Evolutionary conservation across 2,113 vertebrate species (phyloP).

Genomic region (Campylorhamphus procurvoides): DNA sequence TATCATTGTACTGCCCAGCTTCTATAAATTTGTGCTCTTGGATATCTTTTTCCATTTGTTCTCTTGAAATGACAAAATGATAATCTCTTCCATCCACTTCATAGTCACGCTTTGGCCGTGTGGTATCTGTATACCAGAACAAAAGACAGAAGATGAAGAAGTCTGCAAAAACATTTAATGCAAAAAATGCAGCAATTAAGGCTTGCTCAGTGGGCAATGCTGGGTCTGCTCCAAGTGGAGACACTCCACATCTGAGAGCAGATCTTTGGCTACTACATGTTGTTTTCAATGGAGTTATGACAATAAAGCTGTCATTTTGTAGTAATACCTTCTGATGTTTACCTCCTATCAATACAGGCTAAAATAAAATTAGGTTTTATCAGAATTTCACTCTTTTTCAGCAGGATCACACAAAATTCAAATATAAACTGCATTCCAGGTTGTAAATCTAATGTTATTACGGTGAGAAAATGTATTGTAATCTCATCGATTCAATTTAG

Average conservation of each 20-base stretch:
- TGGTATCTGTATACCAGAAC: constrained; percentile 87
- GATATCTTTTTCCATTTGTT: constrained; percentile 98
- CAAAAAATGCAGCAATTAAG: neutral
- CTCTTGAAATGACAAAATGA: constrained; percentile 94
- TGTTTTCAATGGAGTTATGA: neutral
- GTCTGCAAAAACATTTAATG: neutral
- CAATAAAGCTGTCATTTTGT: neutral
- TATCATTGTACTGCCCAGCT: constrained; percentile 97
- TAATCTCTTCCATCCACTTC: constrained; percentile 96
- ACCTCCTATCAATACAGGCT: neutral
- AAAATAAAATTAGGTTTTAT: neutral
- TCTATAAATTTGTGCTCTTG: constrained; percentile 99
- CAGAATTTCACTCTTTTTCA: neutral
- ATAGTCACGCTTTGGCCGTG: constrained; percentile 91
- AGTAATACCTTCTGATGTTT: neutral
- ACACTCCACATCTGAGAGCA: neutral
- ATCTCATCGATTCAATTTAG: neutral
- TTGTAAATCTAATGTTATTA: neutral
- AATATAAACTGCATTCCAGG: neutral
- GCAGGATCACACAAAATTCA: neutral
- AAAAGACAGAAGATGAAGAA: neutral
- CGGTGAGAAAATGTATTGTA: neutral
- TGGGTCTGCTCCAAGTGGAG: neutral
- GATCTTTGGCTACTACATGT: neutral
- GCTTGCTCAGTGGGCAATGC: neutral